phyloP scores from a whole-genome alignment of 1,140 invertebrate genomes.

The Lamellibrachia luymesi region DNA sequence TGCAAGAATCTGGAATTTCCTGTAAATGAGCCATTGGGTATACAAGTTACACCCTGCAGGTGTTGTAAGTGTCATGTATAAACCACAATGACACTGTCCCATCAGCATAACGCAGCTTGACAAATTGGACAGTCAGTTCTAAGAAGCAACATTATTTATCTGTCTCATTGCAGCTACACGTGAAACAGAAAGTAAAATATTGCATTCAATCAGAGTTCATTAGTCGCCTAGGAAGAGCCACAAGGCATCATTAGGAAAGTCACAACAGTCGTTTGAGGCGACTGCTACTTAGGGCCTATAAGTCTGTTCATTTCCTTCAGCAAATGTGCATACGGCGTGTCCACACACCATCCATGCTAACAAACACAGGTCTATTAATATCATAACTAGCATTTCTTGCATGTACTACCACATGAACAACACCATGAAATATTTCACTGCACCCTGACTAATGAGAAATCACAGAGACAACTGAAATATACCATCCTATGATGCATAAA shows the following conservation, averaged over 20 bases:
- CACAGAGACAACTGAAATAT: not conserved
- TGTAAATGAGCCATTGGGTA: no score
- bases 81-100: not conserved
- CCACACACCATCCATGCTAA: not conserved
- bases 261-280: not conserved
- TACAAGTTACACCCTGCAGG: not conserved
- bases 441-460: not conserved
- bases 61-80: not conserved
- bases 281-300: not conserved
- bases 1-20: no score
- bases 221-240: not conserved
- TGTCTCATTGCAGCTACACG: not conserved
- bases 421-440: not conserved
- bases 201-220: not conserved
- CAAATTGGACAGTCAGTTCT: not conserved
- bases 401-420: not conserved
- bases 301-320: not conserved
- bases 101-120: not conserved
- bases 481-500: not conserved
- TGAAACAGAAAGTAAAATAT: slow-evolving; percentile 6
- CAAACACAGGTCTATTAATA: not conserved
- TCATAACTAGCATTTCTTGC: not conserved
- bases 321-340: not conserved
- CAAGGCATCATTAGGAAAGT: not conserved
- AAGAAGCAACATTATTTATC: not conserved